Evolutionary conservation across 2,113 vertebrate species (phyloP), one percentile per base, ranked within the genome.

Genomic region (Protomyctophum bolini): DNA sequence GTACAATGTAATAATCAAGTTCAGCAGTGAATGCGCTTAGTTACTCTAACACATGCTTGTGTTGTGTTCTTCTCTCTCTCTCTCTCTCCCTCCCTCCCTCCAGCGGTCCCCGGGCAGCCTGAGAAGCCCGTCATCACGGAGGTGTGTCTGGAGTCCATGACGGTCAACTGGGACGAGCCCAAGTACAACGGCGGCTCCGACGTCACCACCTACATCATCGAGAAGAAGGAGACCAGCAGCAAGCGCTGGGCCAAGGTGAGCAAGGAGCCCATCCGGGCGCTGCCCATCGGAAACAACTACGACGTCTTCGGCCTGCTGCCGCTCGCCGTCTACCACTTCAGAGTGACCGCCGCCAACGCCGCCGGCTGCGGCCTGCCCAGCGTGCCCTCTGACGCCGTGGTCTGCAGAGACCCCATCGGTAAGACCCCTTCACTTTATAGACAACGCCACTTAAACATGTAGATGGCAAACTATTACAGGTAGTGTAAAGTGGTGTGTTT

Each of bases 131-230:
- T 96, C 0, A 90, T 99, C 6, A 95, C 94, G 57, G 95, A 98
- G 0, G 90, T 99, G 81, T 94, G 94, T 68, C 86, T 93, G 80
- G 95, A 98, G 86, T 96, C 94, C 1, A 98, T 99, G 96, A 96
- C 94, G 0, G 96, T 98, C 75, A 96, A 97, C 82, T 99, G 98
- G 98, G 97, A 99, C 33, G 97, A 98, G 57, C 97, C 97, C 76
- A 95, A 98, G 88, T 96, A 97, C 5, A 96, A 99, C 52, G 98
- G 98, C n/a, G 98, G 98, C 47, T 99, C 98, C 75, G 90, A 96
- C 56, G 89, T 99, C 73, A 98, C 96, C 2, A 96, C 97, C 15
- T 99, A 98, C 78, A 94, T 95, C 92, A 73, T 99, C 6, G 98
- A 99, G 84, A 95, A 95, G 84, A 99, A 98, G 86, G 98, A 99